Evolutionary conservation across 2,113 vertebrate genomes (phyloP).

Genomic region (Loxodonta africana): DNA sequence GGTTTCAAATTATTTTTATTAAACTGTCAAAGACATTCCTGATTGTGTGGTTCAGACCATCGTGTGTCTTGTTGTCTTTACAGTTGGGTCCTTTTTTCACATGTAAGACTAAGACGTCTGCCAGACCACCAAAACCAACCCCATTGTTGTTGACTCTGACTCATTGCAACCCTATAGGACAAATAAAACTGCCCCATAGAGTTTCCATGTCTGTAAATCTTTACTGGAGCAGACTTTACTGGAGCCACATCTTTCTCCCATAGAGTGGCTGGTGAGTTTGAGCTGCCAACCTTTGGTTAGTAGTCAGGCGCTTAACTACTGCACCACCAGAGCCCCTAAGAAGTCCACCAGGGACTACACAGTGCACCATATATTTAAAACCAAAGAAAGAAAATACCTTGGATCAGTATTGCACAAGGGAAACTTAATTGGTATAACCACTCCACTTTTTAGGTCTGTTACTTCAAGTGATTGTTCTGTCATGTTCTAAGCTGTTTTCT

Average conservation of each 20-base stretch:
- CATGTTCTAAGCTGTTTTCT: neutral
- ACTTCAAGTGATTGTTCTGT: neutral
- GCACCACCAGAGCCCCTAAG: too few species aligned
- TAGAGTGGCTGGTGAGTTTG: too few species aligned
- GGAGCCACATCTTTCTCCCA: too few species aligned
- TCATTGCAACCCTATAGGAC: too few species aligned
- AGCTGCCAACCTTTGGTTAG: too few species aligned
- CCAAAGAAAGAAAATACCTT: neutral
- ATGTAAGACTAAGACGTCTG: neutral
- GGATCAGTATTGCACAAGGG: neutral
- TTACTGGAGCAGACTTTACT: too few species aligned
- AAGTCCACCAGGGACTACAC: neutral
- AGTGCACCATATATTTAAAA: neutral
- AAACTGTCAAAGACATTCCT: constrained; percentile 12
- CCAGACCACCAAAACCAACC: neutral
- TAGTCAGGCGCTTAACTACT: too few species aligned
- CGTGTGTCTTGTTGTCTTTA: neutral
- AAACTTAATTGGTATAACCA: constrained; percentile 39
- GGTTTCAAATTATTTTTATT: constrained; percentile 37
- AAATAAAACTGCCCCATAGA: too few species aligned
- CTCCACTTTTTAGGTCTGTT: neutral
- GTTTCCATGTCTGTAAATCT: too few species aligned
- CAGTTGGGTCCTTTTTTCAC: neutral
- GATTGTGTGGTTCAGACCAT: neutral
- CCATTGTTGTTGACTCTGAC: too few species aligned